Evolutionary conservation across 1,140 invertebrate species (phyloP).

Genomic region (Ctenoplectra terminalis): DNA sequence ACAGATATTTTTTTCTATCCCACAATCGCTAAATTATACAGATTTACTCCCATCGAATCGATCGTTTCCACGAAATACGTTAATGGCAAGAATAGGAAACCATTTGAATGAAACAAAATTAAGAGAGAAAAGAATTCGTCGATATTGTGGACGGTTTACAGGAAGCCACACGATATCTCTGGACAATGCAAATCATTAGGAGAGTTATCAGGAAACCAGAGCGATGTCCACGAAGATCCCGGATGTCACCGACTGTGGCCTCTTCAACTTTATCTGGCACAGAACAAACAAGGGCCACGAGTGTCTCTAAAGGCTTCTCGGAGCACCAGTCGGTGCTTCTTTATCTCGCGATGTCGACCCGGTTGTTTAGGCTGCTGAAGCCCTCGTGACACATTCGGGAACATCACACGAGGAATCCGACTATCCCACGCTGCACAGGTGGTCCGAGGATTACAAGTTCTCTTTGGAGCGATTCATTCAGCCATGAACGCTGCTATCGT

Average conservation of each 20-base stretch:
- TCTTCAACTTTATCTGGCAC: slow-evolving; percentile 61
- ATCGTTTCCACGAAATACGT: neutral
- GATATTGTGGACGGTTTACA: slow-evolving; percentile 15
- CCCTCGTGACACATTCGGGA: slow-evolving; percentile 56
- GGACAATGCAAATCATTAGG: slow-evolving; percentile 41
- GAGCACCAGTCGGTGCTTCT: slow-evolving; percentile 48
- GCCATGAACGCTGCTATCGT: neutral
- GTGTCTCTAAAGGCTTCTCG: slow-evolving; percentile 55
- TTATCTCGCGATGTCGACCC: slow-evolving; percentile 61
- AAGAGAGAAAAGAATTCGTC: neutral
- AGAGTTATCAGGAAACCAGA: slow-evolving; percentile 34
- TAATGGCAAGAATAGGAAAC: neutral
- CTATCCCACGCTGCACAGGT: slow-evolving; percentile 72
- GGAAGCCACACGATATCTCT: slow-evolving; percentile 49
- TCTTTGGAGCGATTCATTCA: slow-evolving; percentile 32
- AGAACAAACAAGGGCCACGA: slow-evolving; percentile 45
- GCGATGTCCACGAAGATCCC: slow-evolving; percentile 26
- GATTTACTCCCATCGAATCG: neutral
- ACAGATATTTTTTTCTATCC: slow-evolving; percentile 12
- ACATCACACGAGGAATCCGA: slow-evolving; percentile 48
- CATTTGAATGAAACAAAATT: neutral
- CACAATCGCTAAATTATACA: neutral
- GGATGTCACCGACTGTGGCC: slow-evolving; percentile 49
- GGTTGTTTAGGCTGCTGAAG: slow-evolving; percentile 68
- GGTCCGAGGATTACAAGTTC: slow-evolving; percentile 63